Conservation (phyloP, 2,888 invertebrate species). For the Harmothoe impar region DNA sequence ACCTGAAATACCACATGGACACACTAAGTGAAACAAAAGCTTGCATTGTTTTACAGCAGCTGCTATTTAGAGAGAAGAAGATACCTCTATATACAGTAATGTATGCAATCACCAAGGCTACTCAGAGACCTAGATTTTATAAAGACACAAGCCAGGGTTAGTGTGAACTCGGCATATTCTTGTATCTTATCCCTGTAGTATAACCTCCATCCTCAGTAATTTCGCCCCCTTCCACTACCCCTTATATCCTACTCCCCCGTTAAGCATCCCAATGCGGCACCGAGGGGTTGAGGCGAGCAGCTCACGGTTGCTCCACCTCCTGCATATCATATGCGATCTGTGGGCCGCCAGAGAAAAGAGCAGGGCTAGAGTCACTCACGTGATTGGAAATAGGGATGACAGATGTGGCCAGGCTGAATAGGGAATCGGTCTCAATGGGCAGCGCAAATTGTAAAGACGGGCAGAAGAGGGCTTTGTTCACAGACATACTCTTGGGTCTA, state of each 20-base stretch:
- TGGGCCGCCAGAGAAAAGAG: neutral
- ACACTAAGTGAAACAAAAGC: too few species aligned
- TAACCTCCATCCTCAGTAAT: too few species aligned
- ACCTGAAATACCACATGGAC: too few species aligned
- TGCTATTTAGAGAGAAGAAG: too few species aligned
- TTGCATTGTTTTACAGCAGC: too few species aligned
- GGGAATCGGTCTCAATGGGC: neutral
- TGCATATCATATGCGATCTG: neutral
- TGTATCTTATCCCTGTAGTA: too few species aligned
- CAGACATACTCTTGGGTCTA: neutral
- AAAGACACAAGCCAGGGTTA: too few species aligned
- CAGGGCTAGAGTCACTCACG: conserved; percentile 19
- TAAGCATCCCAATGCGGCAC: neutral
- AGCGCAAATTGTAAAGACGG: neutral
- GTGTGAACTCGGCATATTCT: too few species aligned
- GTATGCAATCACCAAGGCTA: too few species aligned
- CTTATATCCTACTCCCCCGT: neutral
- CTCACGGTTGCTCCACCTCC: neutral
- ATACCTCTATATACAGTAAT: too few species aligned
- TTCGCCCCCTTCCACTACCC: neutral
- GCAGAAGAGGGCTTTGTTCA: neutral
- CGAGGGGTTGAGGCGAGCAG: neutral
- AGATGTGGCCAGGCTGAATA: neutral
- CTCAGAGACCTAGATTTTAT: too few species aligned
- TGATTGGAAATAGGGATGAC: conserved; percentile 29